Evolutionary conservation across 2,888 invertebrate species (phyloP).

Genomic region (Conops quadrifasciatus): DNA sequence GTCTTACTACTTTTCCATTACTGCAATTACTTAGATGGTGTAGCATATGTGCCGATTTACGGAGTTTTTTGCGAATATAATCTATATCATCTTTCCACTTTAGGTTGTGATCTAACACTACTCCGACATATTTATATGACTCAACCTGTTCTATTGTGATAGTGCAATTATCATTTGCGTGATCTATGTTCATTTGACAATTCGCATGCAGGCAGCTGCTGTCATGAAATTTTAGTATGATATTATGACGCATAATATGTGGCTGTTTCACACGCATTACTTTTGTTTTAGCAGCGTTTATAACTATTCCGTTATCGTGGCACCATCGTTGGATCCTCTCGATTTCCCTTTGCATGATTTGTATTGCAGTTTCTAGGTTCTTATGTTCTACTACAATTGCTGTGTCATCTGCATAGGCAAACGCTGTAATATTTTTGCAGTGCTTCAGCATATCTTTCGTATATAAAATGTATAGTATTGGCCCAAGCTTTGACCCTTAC

Average conservation of each 20-base stretch:
- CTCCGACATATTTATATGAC: conserved; percentile 9
- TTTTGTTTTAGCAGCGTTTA: conserved; percentile 19
- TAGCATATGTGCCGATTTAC: neutral
- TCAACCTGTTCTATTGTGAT: neutral
- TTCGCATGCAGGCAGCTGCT: neutral
- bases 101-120: conserved; percentile 3
- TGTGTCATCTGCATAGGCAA: conserved; percentile 25
- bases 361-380: neutral
- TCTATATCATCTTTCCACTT: neutral
- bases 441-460: conserved; percentile 18
- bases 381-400: conserved; percentile 25
- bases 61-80: neutral
- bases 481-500: conserved; percentile 23
- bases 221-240: conserved; percentile 13
- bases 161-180: neutral
- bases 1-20: neutral
- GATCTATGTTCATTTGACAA: neutral
- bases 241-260: neutral
- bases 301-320: neutral
- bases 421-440: conserved; percentile 8
- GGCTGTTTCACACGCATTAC: neutral
- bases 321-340: neutral
- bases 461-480: conserved; percentile 23
- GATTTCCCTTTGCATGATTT: neutral
- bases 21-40: neutral